phyloP scores from a whole-genome alignment of 2,888 invertebrate genomes.

The Brenthis hecate region DNA sequence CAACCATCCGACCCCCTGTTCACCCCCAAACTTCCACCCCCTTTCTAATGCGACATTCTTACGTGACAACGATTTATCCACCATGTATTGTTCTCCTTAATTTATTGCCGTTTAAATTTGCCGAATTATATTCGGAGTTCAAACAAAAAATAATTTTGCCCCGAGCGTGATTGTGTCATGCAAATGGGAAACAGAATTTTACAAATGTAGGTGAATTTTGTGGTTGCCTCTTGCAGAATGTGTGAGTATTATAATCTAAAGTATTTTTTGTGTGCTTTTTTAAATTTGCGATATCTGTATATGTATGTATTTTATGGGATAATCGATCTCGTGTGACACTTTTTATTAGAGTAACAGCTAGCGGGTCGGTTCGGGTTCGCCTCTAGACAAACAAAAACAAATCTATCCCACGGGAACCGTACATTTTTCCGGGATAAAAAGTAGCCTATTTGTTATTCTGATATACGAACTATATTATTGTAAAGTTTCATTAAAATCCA shows the following conservation, averaged over 20 bases:
- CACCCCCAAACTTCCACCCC: constrained; percentile 35
- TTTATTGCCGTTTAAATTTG: constrained; percentile 72
- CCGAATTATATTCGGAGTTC: constrained; percentile 65
- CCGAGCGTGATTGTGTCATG: constrained; percentile 30
- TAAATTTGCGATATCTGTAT: neutral
- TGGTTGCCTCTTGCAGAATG: constrained; percentile 25
- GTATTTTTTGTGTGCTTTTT: constrained; percentile 6
- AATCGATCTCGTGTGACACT: no score
- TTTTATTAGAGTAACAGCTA: no score
- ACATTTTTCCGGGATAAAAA: no score
- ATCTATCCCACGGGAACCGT: no score
- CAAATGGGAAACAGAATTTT: constrained; percentile 33
- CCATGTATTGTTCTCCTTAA: constrained; percentile 76
- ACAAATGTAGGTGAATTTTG: constrained; percentile 33
- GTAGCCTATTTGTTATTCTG: no score
- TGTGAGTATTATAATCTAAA: constrained; percentile 24
- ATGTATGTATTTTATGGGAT: no score
- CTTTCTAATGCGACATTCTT: constrained; percentile 77
- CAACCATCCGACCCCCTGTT: constrained; percentile 35
- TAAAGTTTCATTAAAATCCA: no score
- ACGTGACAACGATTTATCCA: constrained; percentile 81
- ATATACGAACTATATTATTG: no score
- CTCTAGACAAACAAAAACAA: no score
- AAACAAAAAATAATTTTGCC: constrained; percentile 57
- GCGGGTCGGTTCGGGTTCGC: no score